Evolutionary conservation across 2,797 vertebrate genomes (phyloP).

Genomic region (Decapterus maruadsi): DNA sequence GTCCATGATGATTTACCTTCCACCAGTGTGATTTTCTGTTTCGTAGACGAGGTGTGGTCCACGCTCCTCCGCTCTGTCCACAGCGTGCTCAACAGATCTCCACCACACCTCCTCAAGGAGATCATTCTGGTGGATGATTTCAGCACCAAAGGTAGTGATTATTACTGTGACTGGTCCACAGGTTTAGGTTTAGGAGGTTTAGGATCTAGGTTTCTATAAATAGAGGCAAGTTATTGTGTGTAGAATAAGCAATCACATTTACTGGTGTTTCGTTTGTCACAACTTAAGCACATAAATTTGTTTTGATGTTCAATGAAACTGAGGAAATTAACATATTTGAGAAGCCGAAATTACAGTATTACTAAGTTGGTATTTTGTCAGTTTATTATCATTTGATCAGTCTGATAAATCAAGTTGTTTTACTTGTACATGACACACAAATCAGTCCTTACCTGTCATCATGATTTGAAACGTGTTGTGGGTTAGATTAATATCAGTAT

Average conservation of each 20-base stretch:
- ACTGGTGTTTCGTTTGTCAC: too few relatives aligned
- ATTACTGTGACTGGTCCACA: neutral
- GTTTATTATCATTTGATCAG: neutral
- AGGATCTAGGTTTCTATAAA: too few relatives aligned
- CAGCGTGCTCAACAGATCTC: slow-evolving; percentile 95
- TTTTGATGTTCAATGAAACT: too few relatives aligned
- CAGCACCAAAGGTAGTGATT: slow-evolving; percentile 91
- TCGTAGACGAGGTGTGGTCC: slow-evolving; percentile 98
- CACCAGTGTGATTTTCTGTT: slow-evolving; percentile 96
- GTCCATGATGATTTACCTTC: slow-evolving; percentile 91
- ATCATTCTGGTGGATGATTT: slow-evolving; percentile 96
- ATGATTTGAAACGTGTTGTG: neutral
- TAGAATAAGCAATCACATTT: neutral
- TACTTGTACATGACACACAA: neutral
- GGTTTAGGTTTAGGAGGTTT: too few relatives aligned
- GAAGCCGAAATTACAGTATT: neutral
- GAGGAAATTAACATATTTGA: neutral
- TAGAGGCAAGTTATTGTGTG: neutral
- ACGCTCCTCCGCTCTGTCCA: slow-evolving; percentile 95
- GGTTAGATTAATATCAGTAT: neutral
- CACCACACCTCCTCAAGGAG: slow-evolving; percentile 91
- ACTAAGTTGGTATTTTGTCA: neutral
- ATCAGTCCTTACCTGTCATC: neutral
- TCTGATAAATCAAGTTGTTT: neutral
- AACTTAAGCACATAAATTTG: too few relatives aligned